Conservation (phyloP, 2,888 invertebrate genomes). For the Eupithecia abbreviata region DNA sequence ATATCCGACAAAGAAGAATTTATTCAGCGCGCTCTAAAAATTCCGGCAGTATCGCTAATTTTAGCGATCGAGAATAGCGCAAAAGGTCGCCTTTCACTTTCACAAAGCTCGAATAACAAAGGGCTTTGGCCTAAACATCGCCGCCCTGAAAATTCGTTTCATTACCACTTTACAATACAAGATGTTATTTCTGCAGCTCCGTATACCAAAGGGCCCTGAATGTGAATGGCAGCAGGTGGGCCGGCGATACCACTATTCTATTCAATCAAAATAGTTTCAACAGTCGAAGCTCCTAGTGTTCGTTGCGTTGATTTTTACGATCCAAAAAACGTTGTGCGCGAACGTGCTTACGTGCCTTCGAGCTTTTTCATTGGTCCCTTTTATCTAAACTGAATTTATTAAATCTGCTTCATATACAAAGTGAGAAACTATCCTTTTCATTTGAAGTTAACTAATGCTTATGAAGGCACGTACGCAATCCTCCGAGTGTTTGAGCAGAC, state of each 20-base stretch:
- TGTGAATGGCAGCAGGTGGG: slow-evolving; percentile 64
- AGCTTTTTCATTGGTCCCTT: not conserved
- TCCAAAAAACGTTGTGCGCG: not conserved
- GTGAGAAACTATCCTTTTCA: not conserved
- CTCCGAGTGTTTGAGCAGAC: not conserved
- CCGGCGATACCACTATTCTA: slow-evolving; percentile 57
- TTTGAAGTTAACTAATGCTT: not conserved
- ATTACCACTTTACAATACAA: slow-evolving; percentile 70
- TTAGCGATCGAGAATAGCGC: slow-evolving; percentile 72
- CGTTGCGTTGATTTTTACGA: slow-evolving; percentile 23
- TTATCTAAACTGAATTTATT: not conserved
- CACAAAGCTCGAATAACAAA: slow-evolving; percentile 79
- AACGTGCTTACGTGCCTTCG: not conserved
- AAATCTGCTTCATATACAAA: not conserved
- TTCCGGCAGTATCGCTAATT: slow-evolving; percentile 53
- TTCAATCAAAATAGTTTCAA: slow-evolving; percentile 46
- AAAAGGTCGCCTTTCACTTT: slow-evolving; percentile 66
- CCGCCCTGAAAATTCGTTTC: slow-evolving; percentile 80
- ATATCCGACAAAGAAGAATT: not conserved
- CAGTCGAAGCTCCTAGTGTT: slow-evolving; percentile 40
- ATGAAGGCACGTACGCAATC: not conserved
- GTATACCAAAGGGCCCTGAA: slow-evolving; percentile 60
- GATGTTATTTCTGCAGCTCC: slow-evolving; percentile 62
- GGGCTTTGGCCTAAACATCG: slow-evolving; percentile 79
- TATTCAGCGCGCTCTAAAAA: not conserved